Evolutionary conservation across 1,140 invertebrate genomes (phyloP).

Genomic region (Lanistes nyassanus): DNA sequence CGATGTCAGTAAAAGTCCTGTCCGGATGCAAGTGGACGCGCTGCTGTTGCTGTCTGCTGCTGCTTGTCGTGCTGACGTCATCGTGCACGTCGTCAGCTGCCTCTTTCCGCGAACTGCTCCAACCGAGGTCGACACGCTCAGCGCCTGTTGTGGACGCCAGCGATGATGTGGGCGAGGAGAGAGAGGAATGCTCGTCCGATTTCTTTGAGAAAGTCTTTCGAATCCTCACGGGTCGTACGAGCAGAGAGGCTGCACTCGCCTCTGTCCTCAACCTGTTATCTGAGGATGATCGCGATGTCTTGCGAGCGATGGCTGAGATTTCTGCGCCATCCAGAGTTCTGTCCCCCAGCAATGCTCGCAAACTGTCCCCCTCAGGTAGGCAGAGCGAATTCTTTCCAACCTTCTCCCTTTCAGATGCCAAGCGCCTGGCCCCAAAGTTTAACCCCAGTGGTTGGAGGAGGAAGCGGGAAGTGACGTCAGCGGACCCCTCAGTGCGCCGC

Average conservation of each 20-base stretch:
- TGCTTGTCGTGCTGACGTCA: too few species aligned
- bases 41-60: too few species aligned
- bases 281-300: slow-evolving; percentile 22
- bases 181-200: slow-evolving; percentile 6
- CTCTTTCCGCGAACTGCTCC: too few species aligned
- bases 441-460: slow-evolving; percentile 30
- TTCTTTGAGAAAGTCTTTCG: slow-evolving; percentile 27
- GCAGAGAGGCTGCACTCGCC: slow-evolving; percentile 24
- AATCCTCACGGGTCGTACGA: slow-evolving; percentile 15
- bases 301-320: background rate
- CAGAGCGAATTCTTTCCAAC: background rate
- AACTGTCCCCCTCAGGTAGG: background rate
- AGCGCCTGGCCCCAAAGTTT: slow-evolving; percentile 23
- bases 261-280: slow-evolving; percentile 21
- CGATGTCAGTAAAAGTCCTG: too few species aligned
- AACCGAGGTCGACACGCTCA: too few species aligned
- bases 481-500: too few species aligned
- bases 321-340: background rate
- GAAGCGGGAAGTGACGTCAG: background rate
- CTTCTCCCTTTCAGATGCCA: background rate
- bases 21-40: too few species aligned
- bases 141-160: background rate
- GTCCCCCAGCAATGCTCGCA: background rate
- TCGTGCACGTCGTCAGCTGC: too few species aligned
- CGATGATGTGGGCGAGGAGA: slow-evolving; percentile 6